Conservation (phyloP, 2,113 vertebrate genomes). For the Peromyscus californicus region DNA sequence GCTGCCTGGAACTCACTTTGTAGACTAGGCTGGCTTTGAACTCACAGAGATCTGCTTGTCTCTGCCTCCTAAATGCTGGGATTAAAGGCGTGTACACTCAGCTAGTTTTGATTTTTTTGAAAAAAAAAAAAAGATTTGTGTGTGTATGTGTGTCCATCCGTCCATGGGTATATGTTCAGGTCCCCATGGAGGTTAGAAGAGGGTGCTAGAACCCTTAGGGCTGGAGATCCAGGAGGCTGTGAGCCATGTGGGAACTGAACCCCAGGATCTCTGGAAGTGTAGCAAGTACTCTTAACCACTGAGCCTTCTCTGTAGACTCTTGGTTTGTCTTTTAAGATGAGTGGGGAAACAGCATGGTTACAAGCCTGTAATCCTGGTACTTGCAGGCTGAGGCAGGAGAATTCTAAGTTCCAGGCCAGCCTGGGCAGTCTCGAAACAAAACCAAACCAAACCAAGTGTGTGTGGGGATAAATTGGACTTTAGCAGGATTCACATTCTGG, state of each 20-base stretch:
- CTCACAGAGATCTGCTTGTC: background rate
- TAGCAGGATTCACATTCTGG: background rate
- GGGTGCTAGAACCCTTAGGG: background rate
- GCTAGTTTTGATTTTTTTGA: background rate
- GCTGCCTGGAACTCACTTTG: background rate
- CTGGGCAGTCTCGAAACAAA: no score
- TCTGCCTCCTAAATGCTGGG: background rate
- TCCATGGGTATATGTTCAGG: background rate
- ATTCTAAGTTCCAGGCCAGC: background rate
- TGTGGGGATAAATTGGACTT: no score
- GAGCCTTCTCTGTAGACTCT: background rate
- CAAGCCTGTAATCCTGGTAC: background rate
- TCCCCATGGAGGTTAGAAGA: background rate
- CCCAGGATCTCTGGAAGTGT: background rate
- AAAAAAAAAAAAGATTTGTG: background rate
- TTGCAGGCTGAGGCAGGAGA: background rate
- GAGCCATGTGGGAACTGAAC: background rate
- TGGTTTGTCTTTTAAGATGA: slow-evolving; percentile 1
- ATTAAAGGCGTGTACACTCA: background rate
- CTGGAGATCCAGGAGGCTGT: background rate
- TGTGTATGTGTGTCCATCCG: no score
- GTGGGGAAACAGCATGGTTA: background rate
- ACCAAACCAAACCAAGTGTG: background rate
- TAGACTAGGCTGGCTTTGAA: background rate
- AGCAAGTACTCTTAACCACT: background rate